Evolutionary conservation across 1,140 invertebrate species (phyloP).

Genomic region (Piezodorus guildinii): DNA sequence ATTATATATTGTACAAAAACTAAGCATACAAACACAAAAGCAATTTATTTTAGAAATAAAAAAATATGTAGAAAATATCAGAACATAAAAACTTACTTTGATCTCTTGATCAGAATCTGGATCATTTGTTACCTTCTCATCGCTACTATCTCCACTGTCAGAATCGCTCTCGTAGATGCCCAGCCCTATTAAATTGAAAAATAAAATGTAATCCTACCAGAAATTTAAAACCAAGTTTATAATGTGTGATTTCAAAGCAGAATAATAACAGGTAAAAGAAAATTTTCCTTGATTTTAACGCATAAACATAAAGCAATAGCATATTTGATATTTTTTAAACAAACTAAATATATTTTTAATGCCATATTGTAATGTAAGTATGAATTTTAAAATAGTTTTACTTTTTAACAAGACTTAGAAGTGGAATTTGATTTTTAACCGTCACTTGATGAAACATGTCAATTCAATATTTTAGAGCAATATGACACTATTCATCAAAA

Average conservation of each 20-base stretch:
- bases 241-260: neutral
- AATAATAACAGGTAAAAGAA: neutral
- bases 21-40: neutral
- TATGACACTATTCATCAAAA: no score
- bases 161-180: constrained; percentile 27
- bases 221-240: neutral
- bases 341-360: neutral
- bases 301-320: neutral
- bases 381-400: no score
- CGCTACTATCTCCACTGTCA: constrained; percentile 22
- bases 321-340: no score
- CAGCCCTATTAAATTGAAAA: constrained; percentile 21
- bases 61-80: neutral
- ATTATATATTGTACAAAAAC: no score
- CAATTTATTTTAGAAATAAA: neutral
- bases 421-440: no score
- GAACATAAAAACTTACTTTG: constrained; percentile 16
- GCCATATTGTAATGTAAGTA: neutral
- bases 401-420: no score
- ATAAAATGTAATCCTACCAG: neutral
- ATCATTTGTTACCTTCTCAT: constrained; percentile 18
- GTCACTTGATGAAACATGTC: no score
- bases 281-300: no score
- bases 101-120: constrained; percentile 27
- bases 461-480: no score